Evolutionary conservation across 2,113 vertebrate species (phyloP).

Genomic region (Elgaria multicarinata): DNA sequence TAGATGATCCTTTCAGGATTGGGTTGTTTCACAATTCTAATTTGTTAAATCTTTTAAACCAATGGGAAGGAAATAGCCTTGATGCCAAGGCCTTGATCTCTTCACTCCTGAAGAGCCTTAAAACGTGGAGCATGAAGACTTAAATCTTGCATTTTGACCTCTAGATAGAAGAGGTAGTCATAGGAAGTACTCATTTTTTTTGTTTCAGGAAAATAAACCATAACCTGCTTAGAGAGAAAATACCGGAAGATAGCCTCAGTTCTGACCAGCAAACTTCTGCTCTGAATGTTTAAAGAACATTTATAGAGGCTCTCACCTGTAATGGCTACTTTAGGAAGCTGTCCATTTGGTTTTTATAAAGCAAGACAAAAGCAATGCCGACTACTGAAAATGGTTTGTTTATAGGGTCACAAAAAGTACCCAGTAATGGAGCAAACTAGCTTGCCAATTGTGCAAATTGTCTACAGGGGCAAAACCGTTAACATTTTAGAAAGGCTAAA

Average conservation of each 20-base stretch:
- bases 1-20: not conserved
- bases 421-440: constrained; percentile 52
- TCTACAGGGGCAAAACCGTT: constrained; percentile 55
- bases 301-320: constrained; percentile 30
- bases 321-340: constrained; percentile 19
- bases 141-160: constrained; percentile 3
- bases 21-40: not conserved
- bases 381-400: constrained; percentile 55
- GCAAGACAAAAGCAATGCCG: constrained; percentile 49
- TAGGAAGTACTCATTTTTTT: constrained; percentile 24
- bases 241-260: constrained; percentile 41
- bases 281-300: constrained; percentile 12
- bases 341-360: constrained; percentile 52
- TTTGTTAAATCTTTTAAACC: not conserved
- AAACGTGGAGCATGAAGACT: not conserved
- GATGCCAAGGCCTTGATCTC: constrained; percentile 25
- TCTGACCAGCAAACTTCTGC: constrained; percentile 26
- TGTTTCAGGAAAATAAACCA: not conserved
- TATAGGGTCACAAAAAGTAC: constrained; percentile 57
- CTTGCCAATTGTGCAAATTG: constrained; percentile 48
- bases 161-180: constrained; percentile 17
- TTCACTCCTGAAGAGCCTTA: accelerated
- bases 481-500: constrained; percentile 45
- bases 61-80: constrained; percentile 30
- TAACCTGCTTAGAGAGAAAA: constrained; percentile 33